These are phyloP conservation scores for Dione vanillae DNA, from an alignment of 2,888 invertebrate species.

Conservation along the genomic window DNA sequence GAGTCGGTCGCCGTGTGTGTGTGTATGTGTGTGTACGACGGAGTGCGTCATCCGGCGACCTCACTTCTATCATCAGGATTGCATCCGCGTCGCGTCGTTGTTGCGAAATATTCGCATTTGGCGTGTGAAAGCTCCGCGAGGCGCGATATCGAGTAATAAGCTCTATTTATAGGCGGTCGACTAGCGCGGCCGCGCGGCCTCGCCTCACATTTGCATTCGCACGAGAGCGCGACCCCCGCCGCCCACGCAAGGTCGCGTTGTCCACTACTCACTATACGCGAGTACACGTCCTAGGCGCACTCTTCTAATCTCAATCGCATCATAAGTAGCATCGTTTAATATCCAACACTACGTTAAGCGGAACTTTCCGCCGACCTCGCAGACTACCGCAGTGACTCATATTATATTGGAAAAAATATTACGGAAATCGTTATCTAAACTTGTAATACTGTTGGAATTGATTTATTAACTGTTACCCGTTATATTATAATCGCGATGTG, in stretches of 20 bases:
- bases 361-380: slow-evolving; percentile 16
- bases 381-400: slow-evolving; percentile 1
- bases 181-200: slow-evolving; percentile 26
- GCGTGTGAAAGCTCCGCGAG: slow-evolving; percentile 39
- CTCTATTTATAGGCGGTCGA: slow-evolving; percentile 28
- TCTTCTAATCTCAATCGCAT: neutral
- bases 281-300: slow-evolving; percentile 14
- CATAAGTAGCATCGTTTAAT: slow-evolving; percentile 7
- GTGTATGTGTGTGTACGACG: no score
- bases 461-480: no score
- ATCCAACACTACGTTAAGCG: neutral
- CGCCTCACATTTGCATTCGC: slow-evolving; percentile 31
- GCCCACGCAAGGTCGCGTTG: slow-evolving; percentile 25
- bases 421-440: slow-evolving; percentile 5
- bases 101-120: slow-evolving; percentile 39
- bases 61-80: slow-evolving; percentile 41
- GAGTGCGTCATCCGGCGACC: slow-evolving; percentile 36
- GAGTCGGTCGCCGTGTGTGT: slow-evolving; percentile 27
- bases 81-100: slow-evolving; percentile 40
- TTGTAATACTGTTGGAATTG: neutral
- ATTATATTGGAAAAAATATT: neutral
- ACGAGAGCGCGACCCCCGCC: slow-evolving; percentile 18
- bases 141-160: slow-evolving; percentile 30
- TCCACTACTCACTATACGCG: neutral
- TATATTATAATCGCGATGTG: no score